These are phyloP conservation scores for Rhagoletis zephyria DNA, from an alignment of 1,140 invertebrate species.

Conservation along the genomic window DNA sequence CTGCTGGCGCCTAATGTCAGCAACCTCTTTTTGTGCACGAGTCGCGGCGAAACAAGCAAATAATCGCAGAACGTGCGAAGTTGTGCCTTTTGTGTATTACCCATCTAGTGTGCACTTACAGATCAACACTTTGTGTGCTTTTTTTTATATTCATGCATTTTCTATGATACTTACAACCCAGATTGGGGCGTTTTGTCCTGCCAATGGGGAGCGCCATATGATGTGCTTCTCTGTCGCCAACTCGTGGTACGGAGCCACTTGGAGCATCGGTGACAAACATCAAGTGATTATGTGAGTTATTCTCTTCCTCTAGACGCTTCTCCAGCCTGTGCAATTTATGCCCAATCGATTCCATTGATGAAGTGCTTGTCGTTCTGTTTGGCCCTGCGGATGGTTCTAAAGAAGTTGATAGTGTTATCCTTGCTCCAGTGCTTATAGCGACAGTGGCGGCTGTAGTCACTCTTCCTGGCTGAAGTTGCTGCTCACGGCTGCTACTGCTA, in stretches of 20 bases:
- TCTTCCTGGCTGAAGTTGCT: constrained; percentile 21
- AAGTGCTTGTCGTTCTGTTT: background rate
- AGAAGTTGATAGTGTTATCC: background rate
- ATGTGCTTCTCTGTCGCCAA: constrained; percentile 2
- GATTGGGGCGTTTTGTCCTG: constrained; percentile 32
- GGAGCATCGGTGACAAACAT: background rate
- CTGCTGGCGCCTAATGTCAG: too few species aligned
- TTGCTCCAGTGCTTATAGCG: background rate
- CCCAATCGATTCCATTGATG: constrained; percentile 73
- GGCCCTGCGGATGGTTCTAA: background rate
- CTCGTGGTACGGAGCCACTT: constrained; percentile 21
- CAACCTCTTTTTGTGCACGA: too few species aligned
- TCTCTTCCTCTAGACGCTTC: constrained; percentile 79
- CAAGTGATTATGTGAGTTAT: constrained; percentile 75
- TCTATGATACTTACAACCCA: constrained; percentile 32
- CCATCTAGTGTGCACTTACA: too few species aligned
- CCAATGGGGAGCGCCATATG: constrained; percentile 28
- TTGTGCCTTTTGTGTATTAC: too few species aligned
- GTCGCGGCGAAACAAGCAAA: too few species aligned
- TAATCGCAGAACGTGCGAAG: too few species aligned
- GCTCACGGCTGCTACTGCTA: constrained; percentile 4
- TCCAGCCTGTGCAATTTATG: constrained; percentile 80
- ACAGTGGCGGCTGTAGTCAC: background rate
- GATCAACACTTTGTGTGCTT: too few species aligned
- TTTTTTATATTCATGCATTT: background rate